Evolutionary conservation across 1,140 invertebrate species (phyloP).

Genomic region (Aphis craccivora): DNA sequence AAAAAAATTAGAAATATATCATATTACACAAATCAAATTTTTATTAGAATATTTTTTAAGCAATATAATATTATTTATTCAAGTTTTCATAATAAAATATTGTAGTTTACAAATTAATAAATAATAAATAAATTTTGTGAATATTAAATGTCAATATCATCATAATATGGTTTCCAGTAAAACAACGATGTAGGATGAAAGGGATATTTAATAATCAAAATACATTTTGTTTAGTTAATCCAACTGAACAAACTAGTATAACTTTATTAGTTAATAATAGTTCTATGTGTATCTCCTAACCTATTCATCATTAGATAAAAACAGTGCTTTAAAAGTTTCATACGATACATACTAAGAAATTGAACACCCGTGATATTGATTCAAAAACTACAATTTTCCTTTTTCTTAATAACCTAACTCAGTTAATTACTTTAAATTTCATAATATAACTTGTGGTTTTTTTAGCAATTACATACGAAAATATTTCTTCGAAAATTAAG

Average conservation of each 20-base stretch:
- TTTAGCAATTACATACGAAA: not conserved
- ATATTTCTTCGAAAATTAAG: not conserved
- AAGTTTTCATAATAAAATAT: not conserved
- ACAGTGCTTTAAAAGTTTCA: not conserved
- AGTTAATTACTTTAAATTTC: not conserved
- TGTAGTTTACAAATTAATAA: not conserved
- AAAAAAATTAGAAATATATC: not conserved
- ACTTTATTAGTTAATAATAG: conserved; percentile 3
- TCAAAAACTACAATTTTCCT: not conserved
- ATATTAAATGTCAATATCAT: not conserved
- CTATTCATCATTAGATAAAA: not conserved
- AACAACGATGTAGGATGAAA: not conserved
- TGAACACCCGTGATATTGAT: not conserved
- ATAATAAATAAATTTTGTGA: not conserved
- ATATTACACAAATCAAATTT: not conserved
- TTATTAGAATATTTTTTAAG: not conserved
- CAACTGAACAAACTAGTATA: not conserved
- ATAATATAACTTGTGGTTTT: not conserved
- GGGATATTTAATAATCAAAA: not conserved
- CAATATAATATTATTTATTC: not conserved
- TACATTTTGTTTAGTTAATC: not conserved
- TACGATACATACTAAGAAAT: not conserved
- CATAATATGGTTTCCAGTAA: not conserved
- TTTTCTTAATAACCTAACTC: not conserved
- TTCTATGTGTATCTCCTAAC: not conserved